These are phyloP conservation scores for Hemithea aestivaria DNA, from an alignment of 2,888 invertebrate species.

Conservation along the genomic window DNA sequence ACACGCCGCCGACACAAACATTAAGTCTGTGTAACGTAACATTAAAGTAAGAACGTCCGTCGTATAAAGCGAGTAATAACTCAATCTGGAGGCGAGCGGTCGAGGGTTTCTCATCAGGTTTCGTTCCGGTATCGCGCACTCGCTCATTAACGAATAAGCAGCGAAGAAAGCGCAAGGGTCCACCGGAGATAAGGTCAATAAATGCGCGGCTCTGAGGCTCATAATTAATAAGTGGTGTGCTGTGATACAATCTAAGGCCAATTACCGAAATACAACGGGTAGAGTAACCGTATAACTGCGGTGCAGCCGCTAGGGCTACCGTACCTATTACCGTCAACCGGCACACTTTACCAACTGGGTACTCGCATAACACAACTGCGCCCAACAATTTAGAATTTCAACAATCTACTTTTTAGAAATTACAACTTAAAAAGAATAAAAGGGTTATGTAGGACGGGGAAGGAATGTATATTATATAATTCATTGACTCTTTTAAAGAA, in stretches of 20 bases:
- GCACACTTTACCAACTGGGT: no score
- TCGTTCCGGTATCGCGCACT: conserved; percentile 56
- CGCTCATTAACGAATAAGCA: conserved; percentile 60
- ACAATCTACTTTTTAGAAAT: no score
- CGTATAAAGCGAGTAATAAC: conserved; percentile 32
- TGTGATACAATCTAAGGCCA: conserved; percentile 57
- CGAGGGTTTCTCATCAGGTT: conserved; percentile 43
- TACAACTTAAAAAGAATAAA: no score
- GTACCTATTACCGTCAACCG: no score
- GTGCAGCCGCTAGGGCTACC: conserved; percentile 39
- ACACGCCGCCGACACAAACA: no score
- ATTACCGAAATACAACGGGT: conserved; percentile 58
- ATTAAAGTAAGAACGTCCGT: conserved; percentile 11
- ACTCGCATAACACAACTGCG: no score
- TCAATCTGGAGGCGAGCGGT: conserved; percentile 29
- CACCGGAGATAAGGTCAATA: conserved; percentile 75
- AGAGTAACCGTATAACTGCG: conserved; percentile 3
- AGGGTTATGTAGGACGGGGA: no score
- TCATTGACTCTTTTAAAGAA: no score
- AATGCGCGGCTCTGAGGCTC: conserved; percentile 62
- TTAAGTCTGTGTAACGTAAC: no score
- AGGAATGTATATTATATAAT: no score
- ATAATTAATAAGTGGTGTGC: conserved; percentile 65
- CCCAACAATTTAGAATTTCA: no score
- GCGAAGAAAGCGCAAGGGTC: conserved; percentile 57